phyloP scores from a whole-genome alignment of 2,113 vertebrate species.

The Brachirus orientalis region DNA sequence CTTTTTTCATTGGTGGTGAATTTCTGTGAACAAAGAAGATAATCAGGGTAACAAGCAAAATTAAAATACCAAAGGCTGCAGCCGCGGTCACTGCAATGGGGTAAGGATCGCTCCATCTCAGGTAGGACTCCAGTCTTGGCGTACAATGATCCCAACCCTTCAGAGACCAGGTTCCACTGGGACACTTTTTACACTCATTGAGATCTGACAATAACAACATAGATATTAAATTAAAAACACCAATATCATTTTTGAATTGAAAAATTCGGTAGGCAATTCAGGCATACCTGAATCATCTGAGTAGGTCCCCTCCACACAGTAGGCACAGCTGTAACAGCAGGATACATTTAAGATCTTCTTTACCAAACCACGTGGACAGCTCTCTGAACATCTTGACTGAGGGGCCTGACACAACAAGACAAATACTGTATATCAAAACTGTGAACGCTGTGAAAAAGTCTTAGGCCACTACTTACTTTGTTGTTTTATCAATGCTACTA shows the following conservation, averaged over 20 bases:
- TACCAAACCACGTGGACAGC: conserved; percentile 35
- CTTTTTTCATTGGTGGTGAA: conserved; percentile 58
- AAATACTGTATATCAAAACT: no score
- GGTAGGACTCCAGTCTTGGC: conserved; percentile 38
- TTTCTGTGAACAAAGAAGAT: conserved; percentile 58
- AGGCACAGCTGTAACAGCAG: conserved; percentile 66
- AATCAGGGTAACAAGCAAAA: conserved; percentile 48
- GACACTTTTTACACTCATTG: conserved; percentile 60
- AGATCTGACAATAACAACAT: conserved; percentile 55
- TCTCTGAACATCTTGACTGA: conserved; percentile 43
- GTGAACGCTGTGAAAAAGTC: no score
- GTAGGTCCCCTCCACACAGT: conserved; percentile 52
- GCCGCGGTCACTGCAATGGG: conserved; percentile 61
- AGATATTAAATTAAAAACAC: not conserved
- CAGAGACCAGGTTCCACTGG: conserved; percentile 53
- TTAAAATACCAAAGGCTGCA: conserved; percentile 52
- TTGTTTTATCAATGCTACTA: no score
- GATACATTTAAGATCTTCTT: conserved; percentile 57
- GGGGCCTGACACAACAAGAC: conserved; percentile 24
- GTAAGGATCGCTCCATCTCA: conserved; percentile 61
- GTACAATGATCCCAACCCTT: conserved; percentile 39
- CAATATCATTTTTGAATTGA: not conserved
- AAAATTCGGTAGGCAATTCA: not conserved
- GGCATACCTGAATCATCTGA: conserved; percentile 52
- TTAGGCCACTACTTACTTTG: no score